phyloP scores from a whole-genome alignment of 1,140 invertebrate genomes.

The Lordiphosa collinella region DNA sequence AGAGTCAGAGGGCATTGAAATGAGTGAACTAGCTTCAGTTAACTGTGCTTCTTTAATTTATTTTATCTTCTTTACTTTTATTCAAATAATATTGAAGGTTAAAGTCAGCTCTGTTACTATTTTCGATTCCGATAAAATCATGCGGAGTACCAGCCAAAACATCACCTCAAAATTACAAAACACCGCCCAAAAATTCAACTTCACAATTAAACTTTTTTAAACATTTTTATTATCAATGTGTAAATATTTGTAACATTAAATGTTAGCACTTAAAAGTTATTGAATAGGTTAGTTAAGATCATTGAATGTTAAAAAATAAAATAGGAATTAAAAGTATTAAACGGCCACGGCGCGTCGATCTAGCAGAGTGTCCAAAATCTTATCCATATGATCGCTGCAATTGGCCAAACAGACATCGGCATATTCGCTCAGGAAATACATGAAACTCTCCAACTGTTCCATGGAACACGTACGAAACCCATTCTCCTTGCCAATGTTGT shows the following conservation, averaged over 20 bases:
- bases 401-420: conserved; percentile 62
- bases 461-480: conserved; percentile 57
- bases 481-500: conserved; percentile 45
- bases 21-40: too few relatives aligned
- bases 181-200: background rate
- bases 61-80: too few relatives aligned
- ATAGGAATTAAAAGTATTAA: background rate
- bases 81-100: too few relatives aligned
- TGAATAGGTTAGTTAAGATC: background rate
- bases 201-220: conserved; percentile 7
- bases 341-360: conserved; percentile 47
- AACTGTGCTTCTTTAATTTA: too few relatives aligned
- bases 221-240: conserved; percentile 24
- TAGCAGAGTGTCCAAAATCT: conserved; percentile 60
- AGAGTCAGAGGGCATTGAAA: too few relatives aligned
- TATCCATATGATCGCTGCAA: conserved; percentile 70
- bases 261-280: conserved; percentile 31
- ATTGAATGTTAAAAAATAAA: background rate
- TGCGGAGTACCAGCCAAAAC: too few relatives aligned
- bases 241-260: conserved; percentile 43
- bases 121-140: too few relatives aligned
- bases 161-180: too few relatives aligned
- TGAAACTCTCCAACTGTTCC: conserved; percentile 64
- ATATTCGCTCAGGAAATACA: conserved; percentile 66
- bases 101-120: too few relatives aligned